Percentiles rank a stretch among this genome's conserved stretches.
phyloP scores from a whole-genome alignment of 2,797 vertebrate genomes.

The Girardinus metallicus region DNA sequence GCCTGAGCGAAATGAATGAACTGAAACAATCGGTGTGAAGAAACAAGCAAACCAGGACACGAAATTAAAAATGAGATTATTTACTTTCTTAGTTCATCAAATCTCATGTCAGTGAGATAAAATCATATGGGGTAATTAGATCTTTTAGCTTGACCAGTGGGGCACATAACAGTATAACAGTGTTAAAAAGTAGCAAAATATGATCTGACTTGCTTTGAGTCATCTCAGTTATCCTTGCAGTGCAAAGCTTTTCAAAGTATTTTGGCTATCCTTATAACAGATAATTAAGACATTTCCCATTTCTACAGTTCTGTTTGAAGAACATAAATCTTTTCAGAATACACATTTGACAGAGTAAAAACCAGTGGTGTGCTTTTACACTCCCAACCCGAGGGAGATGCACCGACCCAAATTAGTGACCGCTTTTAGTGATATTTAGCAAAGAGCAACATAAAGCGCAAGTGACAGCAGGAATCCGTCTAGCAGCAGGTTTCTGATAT shows the following conservation, averaged over 20 bases:
- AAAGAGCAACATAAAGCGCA: constrained; percentile 36
- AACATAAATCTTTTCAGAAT: not conserved
- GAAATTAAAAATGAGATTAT: not conserved
- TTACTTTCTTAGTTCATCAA: not conserved
- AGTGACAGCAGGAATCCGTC: constrained; percentile 30
- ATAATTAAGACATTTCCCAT: not conserved
- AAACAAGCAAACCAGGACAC: not conserved
- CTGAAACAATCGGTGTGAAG: not conserved
- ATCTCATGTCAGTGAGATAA: not conserved
- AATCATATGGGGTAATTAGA: not conserved
- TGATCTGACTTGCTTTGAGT: not conserved
- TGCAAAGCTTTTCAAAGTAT: not conserved
- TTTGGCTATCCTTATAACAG: not conserved
- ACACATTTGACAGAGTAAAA: not conserved
- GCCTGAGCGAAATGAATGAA: not conserved
- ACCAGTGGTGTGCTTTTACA: not conserved
- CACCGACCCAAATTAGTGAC: constrained; percentile 3
- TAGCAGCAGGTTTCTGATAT: constrained; percentile 29
- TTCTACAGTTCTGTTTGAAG: not conserved
- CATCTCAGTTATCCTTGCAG: not conserved
- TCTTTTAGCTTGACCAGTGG: not conserved
- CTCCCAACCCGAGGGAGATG: constrained; percentile 1
- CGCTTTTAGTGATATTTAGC: constrained; percentile 33
- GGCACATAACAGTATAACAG: not conserved
- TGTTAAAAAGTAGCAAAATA: not conserved